Evolutionary conservation across 1,140 invertebrate genomes (phyloP), one percentile per base, ranked within the genome.

Genomic region (Ridgeia piscesae): DNA sequence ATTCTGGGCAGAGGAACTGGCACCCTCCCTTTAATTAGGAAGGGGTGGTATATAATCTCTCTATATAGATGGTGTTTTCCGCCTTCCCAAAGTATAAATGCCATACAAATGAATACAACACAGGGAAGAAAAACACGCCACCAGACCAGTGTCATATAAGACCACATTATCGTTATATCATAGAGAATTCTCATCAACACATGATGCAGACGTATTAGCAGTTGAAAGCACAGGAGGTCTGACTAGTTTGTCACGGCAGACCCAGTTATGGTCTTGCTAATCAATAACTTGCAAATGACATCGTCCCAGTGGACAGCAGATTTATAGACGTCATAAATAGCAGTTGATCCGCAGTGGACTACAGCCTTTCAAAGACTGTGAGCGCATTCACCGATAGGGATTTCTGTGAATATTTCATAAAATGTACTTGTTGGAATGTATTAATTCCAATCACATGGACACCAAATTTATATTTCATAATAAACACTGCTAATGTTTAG

Each of bases 211-310:
- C 14, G 17, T 77, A 31, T 77, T 77, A 77, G 27, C 58, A 77
- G 58, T 77, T 77, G 58, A 77, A 77, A 8, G 58, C 58, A 77
- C 27, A 21, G 4, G 58, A 77, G 58, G 2, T 4, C 42, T 42
- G 42, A 11, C 11, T 21, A 77, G 58, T 77, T 77, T 77, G 27
- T 77, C 58, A 31, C 58, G 27, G 27, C 17, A 77, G 58, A 77
- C 58, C 27, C 17, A 77, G 58, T 77, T 77, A 77, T 77, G 58
- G 58, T 77, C 58, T 77, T 31, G 58, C 58, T 77, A 77, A 77
- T 77, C 58, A 77, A 77, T 77, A 77, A 77, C 58, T 77, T 77
- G 58, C 58, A 77, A 77, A 77, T 77, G 58, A 77, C 58, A 77
- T 77, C 58, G 11, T 21, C 58, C 2, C 27, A 2, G 58, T 21